Base-by-base conservation (phyloP, 1,140 invertebrate species). In the Ips nitidus region DNA sequence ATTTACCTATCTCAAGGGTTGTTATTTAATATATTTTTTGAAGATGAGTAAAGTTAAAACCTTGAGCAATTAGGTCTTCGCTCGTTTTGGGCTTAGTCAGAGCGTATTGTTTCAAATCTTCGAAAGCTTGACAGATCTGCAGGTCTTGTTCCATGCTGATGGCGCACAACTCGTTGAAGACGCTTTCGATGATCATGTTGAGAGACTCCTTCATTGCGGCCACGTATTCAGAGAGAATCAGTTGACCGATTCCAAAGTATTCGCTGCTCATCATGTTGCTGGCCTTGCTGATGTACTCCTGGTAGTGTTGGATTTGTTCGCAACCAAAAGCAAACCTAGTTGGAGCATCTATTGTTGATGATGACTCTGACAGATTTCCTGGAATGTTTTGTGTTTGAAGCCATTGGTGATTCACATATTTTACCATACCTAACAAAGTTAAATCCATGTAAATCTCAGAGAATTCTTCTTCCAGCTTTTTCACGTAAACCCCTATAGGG, bases 61-160 rank as follows among this genome's bases (percentile, higher is more conserved):
- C 82, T 82, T 47, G 86, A 86, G 74, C 87, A 86, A 81, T 82
- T 88, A 90, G 75, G 87, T 89, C 71, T 80, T 75, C 66, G 68
- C 74, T 76, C 7, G 75, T 74, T 52, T 52, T 5, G n/a, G 73
- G 71, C 52, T 71, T 73, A n/a, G 65, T 61, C 22, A 58, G 55
- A 1, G 73, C 74, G 50, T 71, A 52, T 2, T 61, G 69, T 52
- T 75, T 63, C 39, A 77, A 76, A 37, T 73, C 58, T 50, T 66
- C 6, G 52, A 77, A 77, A 40, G 50, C 70, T 41, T 75, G 72
- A 36, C 70, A 72, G 53, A 77, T 72, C 45, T 77, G 75, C 8
- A 62, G 71, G 4, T 74, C 69, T 61, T 77, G 75, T 71, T 73
- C 74, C 3, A 71, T 62, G 59, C 72, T 69, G 52, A 76, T 72